Percentiles rank a stretch among this genome's conserved stretches.
Conservation (phyloP, 30 jellyfish, hydroid and myxozoan species). For the Haliclystus octoradiatus region DNA sequence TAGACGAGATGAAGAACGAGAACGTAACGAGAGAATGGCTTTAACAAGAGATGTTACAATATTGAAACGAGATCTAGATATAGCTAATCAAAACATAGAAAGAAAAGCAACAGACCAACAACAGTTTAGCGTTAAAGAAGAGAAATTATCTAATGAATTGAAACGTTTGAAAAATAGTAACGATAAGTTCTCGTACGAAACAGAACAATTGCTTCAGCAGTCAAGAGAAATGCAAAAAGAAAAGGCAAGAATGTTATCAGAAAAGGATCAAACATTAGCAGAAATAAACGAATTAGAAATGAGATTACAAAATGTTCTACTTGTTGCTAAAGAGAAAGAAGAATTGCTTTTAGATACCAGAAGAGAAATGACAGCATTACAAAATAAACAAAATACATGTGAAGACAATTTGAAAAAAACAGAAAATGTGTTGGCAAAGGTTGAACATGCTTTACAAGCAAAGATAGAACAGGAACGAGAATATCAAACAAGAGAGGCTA, state of each 20-base stretch:
- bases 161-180: background rate
- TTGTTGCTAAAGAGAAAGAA: background rate
- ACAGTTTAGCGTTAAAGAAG: background rate
- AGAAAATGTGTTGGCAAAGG: background rate
- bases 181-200: too few species aligned
- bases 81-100: background rate
- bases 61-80: background rate
- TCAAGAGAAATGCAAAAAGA: background rate
- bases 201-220: too few species aligned
- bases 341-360: background rate
- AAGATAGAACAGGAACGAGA: background rate
- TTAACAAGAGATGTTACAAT: background rate
- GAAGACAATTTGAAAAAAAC: background rate
- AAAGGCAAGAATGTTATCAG: background rate
- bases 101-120: background rate
- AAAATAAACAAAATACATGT: too few species aligned
- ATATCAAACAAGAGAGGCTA: background rate
- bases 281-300: background rate
- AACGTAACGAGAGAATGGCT: background rate
- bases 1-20: background rate
- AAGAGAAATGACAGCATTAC: background rate
- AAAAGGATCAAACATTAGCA: background rate
- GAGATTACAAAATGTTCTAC: background rate
- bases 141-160: background rate
- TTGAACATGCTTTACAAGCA: background rate